Evolutionary conservation across 2,888 invertebrate genomes (phyloP).

Genomic region (Hypercompe scribonia): DNA sequence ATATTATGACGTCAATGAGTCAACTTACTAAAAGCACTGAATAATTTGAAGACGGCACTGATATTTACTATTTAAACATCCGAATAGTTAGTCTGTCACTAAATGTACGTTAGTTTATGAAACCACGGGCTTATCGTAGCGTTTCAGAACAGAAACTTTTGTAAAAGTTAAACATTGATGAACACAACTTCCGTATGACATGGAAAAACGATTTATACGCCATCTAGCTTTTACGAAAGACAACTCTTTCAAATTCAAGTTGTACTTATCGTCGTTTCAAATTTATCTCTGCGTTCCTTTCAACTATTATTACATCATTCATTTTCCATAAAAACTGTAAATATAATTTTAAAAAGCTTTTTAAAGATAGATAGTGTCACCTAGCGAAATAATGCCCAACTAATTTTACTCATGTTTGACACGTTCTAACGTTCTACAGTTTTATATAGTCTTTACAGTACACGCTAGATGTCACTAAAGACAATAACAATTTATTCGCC

Average conservation of each 20-base stretch:
- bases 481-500: background rate
- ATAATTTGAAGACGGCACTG: slow-evolving; percentile 10
- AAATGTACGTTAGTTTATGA: slow-evolving; percentile 24
- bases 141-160: slow-evolving; percentile 37
- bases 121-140: slow-evolving; percentile 29
- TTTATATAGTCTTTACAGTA: background rate
- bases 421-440: background rate
- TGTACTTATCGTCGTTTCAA: no score
- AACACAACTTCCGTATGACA: slow-evolving; percentile 14
- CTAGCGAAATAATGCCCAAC: background rate
- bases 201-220: slow-evolving; percentile 16
- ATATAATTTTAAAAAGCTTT: no score
- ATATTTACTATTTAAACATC: slow-evolving; percentile 34
- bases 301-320: background rate
- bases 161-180: slow-evolving; percentile 47
- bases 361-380: background rate
- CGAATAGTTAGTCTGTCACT: slow-evolving; percentile 33
- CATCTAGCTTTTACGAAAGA: slow-evolving; percentile 15
- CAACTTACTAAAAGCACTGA: background rate
- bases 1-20: background rate
- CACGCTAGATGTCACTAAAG: background rate
- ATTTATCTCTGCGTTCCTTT: no score
- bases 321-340: no score
- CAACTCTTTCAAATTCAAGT: no score
- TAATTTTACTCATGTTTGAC: background rate